A percentile compares a stretch with the other conserved stretches of the same genome.
Evolutionary conservation across 1,140 invertebrate genomes (phyloP).

Genomic region (Aphaenogaster rudis): DNA sequence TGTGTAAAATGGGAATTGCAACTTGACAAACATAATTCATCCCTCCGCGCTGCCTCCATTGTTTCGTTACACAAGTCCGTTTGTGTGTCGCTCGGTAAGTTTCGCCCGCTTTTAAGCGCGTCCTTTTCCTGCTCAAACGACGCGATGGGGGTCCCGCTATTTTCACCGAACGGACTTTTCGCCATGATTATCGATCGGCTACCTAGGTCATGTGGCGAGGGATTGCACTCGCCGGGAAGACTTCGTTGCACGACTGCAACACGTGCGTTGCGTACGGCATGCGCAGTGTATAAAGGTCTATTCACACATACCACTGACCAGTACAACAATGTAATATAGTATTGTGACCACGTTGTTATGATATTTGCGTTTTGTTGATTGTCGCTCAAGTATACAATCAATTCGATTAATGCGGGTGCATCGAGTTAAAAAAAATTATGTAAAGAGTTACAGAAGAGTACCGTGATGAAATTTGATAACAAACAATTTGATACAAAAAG

Average conservation of each 20-base stretch:
- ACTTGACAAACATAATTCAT: conserved; percentile 54
- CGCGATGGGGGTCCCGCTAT: background rate
- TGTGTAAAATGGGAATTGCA: conserved; percentile 11
- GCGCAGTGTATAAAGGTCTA: conserved; percentile 20
- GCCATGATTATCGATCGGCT: conserved; percentile 50
- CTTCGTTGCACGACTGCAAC: background rate
- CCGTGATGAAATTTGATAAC: background rate
- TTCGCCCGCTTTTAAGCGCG: background rate
- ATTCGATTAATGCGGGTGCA: background rate
- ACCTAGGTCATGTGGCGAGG: conserved; percentile 54
- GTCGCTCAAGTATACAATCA: background rate
- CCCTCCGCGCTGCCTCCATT: conserved; percentile 14
- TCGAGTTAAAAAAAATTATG: background rate
- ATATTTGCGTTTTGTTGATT: conserved; percentile 22
- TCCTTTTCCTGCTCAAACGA: background rate
- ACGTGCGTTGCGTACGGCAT: conserved; percentile 43
- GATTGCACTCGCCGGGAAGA: conserved; percentile 32
- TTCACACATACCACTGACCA: conserved; percentile 37
- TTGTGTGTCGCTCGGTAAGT: background rate
- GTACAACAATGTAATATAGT: too few relatives aligned
- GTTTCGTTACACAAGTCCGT: conserved; percentile 7
- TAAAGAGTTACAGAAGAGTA: background rate
- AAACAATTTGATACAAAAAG: background rate
- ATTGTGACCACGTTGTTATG: background rate
- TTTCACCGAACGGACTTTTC: conserved; percentile 31